Conservation (phyloP, 2,113 vertebrate species). For the Puffinus mauretanicus region DNA sequence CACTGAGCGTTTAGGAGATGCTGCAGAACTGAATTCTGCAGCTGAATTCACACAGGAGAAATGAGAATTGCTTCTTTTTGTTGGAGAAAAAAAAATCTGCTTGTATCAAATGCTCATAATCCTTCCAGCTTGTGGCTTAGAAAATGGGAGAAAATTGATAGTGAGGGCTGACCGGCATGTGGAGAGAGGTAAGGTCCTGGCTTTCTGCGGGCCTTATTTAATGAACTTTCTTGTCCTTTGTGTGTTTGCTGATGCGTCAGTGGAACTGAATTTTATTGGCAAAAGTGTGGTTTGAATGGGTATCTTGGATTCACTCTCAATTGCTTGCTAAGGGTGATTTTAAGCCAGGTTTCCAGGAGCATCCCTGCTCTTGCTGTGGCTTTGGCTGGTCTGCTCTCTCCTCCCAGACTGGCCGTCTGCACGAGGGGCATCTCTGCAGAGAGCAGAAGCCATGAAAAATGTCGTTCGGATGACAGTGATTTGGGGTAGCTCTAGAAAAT, state of each 20-base stretch:
- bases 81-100: background rate
- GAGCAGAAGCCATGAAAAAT: conserved; percentile 9
- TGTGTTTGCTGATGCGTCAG: background rate
- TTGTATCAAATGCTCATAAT: background rate
- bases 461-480: background rate
- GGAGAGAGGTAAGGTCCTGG: background rate
- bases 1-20: background rate
- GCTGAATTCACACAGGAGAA: background rate
- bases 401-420: background rate
- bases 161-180: background rate
- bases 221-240: background rate
- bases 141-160: background rate
- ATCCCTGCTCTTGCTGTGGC: background rate
- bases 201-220: background rate
- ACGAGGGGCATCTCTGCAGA: background rate
- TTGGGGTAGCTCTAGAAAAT: conserved; percentile 18
- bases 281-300: background rate
- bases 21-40: background rate
- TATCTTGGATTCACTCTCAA: background rate
- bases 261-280: background rate
- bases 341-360: background rate
- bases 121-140: background rate
- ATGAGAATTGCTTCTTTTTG: background rate
- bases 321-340: background rate
- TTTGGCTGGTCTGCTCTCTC: background rate